Evolutionary conservation across 2,888 invertebrate genomes (phyloP), one percentile per base, ranked within the genome.

Genomic region (Chymomyza amoena): DNA sequence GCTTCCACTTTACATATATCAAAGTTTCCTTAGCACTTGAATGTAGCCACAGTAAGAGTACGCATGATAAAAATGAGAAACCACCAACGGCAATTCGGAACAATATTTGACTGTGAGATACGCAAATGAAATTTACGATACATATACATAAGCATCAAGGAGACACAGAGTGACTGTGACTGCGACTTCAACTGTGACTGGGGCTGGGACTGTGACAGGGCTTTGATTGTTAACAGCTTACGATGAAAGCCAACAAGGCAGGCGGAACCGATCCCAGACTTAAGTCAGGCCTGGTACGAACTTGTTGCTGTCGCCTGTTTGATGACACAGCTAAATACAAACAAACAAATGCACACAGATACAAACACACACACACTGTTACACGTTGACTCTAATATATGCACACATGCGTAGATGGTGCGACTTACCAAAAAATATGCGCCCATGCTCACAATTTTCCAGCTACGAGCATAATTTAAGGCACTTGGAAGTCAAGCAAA

Each of bases 281-380:
- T 20, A 18, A 15, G 18, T 54, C 25, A 51, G 32, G 60, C 4
- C 50, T 16, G n/a, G 32, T 52, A 20, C 60, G 15, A 64, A 81
- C 79, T 79, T 79, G 79, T 76, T 81, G 79, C 65, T 71, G 20
- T 65, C 60, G 20, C 7, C 20, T 25, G 15, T 61, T 61, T 64
- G 50, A 57, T 45, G 28, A 54, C 18, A 25, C 57, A 57, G 0
- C 20, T 6, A 57, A 57, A 54, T 54, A 18, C 39, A 57, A 57
- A 32, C 32, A 32, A 6, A 32, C 32, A 32, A 1, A 54, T 5
- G 1, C 57, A 57, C 7, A 2, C 20, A 57, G 0, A 54, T 18
- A 5, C 39, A 32, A 25, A 25, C 4, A 57, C 6, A 50, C 13
- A 52, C 32, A 61, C 25, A 45, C 45, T 5, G n/a, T 20, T 13